Conservation (phyloP, 2,888 invertebrate species). For the Cosmia pyralina region DNA sequence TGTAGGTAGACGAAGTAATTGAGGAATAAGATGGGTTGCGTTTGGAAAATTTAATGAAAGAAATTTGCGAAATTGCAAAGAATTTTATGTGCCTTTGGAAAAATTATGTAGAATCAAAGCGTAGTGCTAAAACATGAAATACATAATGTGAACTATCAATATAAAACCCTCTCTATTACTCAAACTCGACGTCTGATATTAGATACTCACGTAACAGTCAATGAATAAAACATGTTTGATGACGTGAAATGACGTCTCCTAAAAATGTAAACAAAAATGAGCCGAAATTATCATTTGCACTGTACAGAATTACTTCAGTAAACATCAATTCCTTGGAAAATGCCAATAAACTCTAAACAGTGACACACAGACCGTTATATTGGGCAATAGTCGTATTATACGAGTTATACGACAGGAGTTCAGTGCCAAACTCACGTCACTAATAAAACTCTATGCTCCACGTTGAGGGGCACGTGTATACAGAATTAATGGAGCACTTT, state of each 20-base stretch:
- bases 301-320: constrained; percentile 32
- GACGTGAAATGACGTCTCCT: constrained; percentile 18
- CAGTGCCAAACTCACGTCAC: constrained; percentile 50
- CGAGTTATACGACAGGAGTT: constrained; percentile 28
- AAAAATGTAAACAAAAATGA: constrained; percentile 5
- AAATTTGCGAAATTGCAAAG: not conserved
- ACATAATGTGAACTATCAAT: constrained; percentile 2
- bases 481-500: constrained; percentile 36
- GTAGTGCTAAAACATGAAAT: not conserved
- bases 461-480: constrained; percentile 44
- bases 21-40: not conserved
- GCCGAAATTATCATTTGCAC: constrained; percentile 39
- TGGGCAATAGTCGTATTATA: constrained; percentile 35
- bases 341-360: constrained; percentile 39
- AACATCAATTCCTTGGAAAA: constrained; percentile 26
- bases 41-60: not conserved
- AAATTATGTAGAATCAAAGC: not conserved
- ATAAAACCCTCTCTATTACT: not conserved
- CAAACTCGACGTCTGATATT: not conserved
- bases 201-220: constrained; percentile 5
- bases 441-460: constrained; percentile 15
- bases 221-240: constrained; percentile 24
- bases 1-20: not conserved
- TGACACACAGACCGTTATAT: constrained; percentile 30
- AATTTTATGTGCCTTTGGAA: not conserved